These are phyloP conservation scores for Drosophila sucinea DNA, from an alignment of 1,140 invertebrate genomes.

Conservation along the genomic window DNA sequence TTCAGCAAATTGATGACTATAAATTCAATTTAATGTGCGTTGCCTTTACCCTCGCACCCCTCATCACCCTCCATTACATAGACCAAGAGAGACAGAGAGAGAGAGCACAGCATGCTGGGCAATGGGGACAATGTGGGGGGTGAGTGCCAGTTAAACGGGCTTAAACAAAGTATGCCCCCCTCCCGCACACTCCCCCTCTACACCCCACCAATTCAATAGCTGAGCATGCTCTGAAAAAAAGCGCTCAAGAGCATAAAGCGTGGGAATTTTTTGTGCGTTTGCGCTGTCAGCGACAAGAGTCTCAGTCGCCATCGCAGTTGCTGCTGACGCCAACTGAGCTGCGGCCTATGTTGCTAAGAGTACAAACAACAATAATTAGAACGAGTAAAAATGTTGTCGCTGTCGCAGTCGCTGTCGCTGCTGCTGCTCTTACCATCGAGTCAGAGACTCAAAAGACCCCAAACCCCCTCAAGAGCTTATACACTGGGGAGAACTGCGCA, in stretches of 20 bases:
- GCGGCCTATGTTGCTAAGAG: conserved; percentile 16
- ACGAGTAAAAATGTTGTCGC: conserved; percentile 38
- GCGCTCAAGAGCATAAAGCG: conserved; percentile 39
- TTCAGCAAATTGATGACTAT: conserved; percentile 79
- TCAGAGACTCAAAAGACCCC: conserved; percentile 18
- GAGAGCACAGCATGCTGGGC: background rate
- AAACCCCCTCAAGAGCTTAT: background rate
- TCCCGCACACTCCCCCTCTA: conserved; percentile 22
- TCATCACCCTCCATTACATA: conserved; percentile 21
- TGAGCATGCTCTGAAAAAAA: conserved; percentile 18
- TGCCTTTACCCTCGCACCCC: conserved; percentile 58
- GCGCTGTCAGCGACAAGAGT: conserved; percentile 40
- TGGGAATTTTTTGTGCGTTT: conserved; percentile 47
- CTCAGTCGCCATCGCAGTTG: conserved; percentile 14
- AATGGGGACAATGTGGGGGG: conserved; percentile 1
- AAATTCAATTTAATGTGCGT: conserved; percentile 81
- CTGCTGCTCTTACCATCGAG: conserved; percentile 40
- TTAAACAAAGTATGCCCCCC: conserved; percentile 29
- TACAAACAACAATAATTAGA: conserved; percentile 57
- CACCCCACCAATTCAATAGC: background rate
- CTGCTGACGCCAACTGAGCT: conserved; percentile 20
- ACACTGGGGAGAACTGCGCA: conserved; percentile 45
- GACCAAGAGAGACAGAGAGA: conserved; percentile 14
- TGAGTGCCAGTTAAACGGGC: conserved; percentile 8
- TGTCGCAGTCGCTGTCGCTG: background rate